Evolutionary conservation across 2,797 vertebrate species (phyloP).

Genomic region (Glyptemys insculpta): DNA sequence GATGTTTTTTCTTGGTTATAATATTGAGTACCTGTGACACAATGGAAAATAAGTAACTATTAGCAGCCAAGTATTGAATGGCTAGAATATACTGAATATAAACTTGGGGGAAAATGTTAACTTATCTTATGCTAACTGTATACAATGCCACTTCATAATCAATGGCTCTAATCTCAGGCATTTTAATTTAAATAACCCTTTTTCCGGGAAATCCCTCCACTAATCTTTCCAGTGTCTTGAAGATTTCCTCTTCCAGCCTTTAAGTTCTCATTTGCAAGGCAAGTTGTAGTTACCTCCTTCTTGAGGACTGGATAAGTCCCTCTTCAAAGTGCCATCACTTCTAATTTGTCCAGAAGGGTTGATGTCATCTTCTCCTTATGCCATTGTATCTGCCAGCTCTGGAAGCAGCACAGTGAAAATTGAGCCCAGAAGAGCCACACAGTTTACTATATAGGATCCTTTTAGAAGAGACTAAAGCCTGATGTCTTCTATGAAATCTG

Average conservation of each 20-base stretch:
- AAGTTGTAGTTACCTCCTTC: background rate
- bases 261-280: background rate
- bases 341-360: background rate
- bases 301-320: background rate
- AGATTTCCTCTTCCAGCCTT: background rate
- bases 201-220: background rate
- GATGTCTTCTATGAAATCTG: background rate
- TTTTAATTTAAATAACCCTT: background rate
- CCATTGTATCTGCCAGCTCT: background rate
- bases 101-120: background rate
- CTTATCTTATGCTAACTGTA: background rate
- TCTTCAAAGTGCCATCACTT: background rate
- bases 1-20: background rate
- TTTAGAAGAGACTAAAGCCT: background rate
- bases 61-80: background rate
- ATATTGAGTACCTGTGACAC: background rate
- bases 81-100: background rate
- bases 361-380: background rate
- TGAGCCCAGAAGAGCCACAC: background rate
- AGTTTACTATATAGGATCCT: background rate
- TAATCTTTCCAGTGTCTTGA: rapidly evolving
- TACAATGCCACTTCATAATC: background rate
- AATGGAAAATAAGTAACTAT: background rate
- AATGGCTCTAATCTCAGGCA: background rate
- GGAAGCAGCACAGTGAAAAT: background rate